Percentiles rank a stretch among this genome's conserved stretches.
These are phyloP conservation scores for Electrona antarctica DNA, from an alignment of 2,113 vertebrate genomes.

Conservation along the genomic window DNA sequence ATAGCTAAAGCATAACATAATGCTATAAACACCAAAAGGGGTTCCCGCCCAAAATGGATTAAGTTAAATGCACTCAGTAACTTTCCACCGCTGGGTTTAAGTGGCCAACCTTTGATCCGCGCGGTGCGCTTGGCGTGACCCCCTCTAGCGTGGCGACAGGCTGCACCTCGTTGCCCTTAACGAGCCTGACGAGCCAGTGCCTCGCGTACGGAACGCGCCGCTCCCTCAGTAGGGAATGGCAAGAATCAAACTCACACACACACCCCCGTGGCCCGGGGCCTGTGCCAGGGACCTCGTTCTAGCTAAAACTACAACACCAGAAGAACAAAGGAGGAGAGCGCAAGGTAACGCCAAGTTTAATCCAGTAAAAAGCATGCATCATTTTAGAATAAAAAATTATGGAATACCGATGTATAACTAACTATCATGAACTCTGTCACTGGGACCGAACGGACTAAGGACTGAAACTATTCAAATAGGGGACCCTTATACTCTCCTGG, in stretches of 20 bases:
- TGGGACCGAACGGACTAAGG: too few species aligned
- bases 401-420: too few species aligned
- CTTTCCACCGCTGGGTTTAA: neutral
- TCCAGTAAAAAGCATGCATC: neutral
- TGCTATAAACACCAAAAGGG: too few species aligned
- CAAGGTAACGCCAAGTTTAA: neutral
- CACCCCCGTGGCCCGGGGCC: neutral
- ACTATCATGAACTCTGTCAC: neutral
- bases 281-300: neutral
- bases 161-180: slow-evolving; percentile 10
- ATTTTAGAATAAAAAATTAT: too few species aligned
- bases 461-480: too few species aligned
- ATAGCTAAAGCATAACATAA: too few species aligned
- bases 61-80: too few species aligned
- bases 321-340: neutral
- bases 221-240: neutral
- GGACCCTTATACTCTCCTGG: too few species aligned
- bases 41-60: too few species aligned
- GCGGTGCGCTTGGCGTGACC: slow-evolving; percentile 1
- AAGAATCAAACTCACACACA: neutral
- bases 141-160: neutral
- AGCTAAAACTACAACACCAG: neutral
- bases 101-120: neutral
- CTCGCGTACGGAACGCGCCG: neutral
- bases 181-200: slow-evolving; percentile 1